These are phyloP conservation scores for Bagarius yarrelli DNA, from an alignment of 2,113 vertebrate species.

Conservation along the genomic window DNA sequence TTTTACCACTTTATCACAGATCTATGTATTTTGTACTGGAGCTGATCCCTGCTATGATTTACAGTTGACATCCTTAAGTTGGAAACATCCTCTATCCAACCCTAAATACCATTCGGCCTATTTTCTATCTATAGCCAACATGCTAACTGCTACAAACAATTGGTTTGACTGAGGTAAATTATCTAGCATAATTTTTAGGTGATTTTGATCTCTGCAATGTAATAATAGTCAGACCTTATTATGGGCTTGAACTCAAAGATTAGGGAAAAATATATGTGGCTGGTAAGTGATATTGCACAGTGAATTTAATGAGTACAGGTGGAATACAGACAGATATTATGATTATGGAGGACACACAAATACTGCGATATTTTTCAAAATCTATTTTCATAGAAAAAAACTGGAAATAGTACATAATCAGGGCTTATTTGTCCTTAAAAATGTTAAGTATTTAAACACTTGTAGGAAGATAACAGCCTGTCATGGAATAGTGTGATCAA, in stretches of 20 bases:
- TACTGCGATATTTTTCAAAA: background rate
- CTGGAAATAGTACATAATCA: background rate
- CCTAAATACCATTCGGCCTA: background rate
- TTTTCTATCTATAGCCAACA: background rate
- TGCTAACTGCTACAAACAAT: background rate
- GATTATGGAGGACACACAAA: constrained; percentile 9
- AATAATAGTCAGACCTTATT: constrained; percentile 37
- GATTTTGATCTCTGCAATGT: constrained; percentile 42
- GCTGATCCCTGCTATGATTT: constrained; percentile 49
- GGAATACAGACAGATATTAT: constrained; percentile 5
- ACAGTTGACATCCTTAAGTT: constrained; percentile 46
- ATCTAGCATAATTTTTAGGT: constrained; percentile 37
- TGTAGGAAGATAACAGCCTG: background rate
- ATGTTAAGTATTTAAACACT: background rate
- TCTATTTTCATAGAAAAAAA: background rate
- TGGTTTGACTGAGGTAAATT: background rate
- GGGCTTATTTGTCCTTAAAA: background rate
- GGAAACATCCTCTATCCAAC: constrained; percentile 11
- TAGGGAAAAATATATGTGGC: background rate
- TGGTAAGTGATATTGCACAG: background rate
- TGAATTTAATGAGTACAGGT: constrained; percentile 1
- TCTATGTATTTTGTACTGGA: constrained; percentile 6
- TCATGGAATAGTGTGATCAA: background rate
- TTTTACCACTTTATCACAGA: constrained; percentile 15
- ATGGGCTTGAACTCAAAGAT: constrained; percentile 24